Evolutionary conservation across 2,797 vertebrate species (phyloP).

Genomic region (Xerus rutilus): DNA sequence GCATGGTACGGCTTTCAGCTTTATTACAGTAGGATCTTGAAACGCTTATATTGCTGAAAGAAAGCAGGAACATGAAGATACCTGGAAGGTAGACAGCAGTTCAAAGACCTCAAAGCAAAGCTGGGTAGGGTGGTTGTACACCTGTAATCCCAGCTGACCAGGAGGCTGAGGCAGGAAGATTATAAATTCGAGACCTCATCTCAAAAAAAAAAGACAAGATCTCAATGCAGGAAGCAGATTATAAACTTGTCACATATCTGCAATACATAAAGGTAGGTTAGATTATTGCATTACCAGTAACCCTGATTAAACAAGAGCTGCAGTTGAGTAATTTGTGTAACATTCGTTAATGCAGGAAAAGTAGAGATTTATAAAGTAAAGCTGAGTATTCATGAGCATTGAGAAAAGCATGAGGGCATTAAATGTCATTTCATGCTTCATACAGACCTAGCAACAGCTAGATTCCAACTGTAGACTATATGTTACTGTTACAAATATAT

Average conservation of each 20-base stretch:
- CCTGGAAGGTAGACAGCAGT: conserved; percentile 82
- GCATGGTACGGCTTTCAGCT: background rate
- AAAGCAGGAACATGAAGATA: conserved; percentile 63
- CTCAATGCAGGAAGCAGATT: conserved; percentile 81
- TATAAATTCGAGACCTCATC: background rate
- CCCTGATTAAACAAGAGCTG: conserved; percentile 50
- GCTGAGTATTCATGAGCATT: background rate
- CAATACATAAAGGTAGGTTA: conserved; percentile 85
- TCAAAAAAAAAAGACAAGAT: background rate
- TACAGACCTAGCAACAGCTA: background rate
- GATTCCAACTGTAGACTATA: background rate
- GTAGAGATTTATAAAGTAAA: conserved; percentile 50
- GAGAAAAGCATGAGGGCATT: conserved; percentile 17
- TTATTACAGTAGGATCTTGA: background rate
- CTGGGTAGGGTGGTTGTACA: background rate
- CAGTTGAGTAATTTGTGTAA: conserved; percentile 53
- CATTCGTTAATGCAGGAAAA: conserved; percentile 73
- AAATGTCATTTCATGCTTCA: conserved; percentile 15
- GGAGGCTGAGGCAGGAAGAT: background rate
- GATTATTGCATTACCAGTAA: background rate
- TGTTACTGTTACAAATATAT: background rate
- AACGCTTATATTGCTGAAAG: conserved; percentile 58
- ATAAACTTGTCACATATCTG: conserved; percentile 84
- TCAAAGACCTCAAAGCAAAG: conserved; percentile 81
- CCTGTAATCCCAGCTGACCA: background rate